Evolutionary conservation across 2,888 invertebrate species (phyloP).

Genomic region (Pheosia tremula): DNA sequence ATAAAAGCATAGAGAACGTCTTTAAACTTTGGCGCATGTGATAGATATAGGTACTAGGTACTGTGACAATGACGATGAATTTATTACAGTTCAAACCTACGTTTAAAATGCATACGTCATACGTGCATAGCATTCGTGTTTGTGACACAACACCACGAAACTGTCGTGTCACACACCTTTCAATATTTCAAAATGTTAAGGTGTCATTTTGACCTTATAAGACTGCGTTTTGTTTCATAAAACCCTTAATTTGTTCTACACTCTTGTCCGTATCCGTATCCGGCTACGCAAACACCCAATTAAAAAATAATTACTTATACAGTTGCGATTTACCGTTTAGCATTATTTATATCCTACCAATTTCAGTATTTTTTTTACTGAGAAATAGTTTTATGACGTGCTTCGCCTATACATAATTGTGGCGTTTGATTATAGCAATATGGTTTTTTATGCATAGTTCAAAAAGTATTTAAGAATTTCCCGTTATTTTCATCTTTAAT

Average conservation of each 20-base stretch:
- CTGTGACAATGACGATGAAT: background rate
- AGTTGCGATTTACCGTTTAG: slow-evolving; percentile 8
- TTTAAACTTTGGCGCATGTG: too few relatives aligned
- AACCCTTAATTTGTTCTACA: slow-evolving; percentile 40
- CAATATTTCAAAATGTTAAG: slow-evolving; percentile 38
- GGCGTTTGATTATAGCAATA: background rate
- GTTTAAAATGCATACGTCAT: slow-evolving; percentile 35
- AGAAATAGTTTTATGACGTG: background rate
- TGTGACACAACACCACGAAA: slow-evolving; percentile 38
- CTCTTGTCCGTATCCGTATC: slow-evolving; percentile 41
- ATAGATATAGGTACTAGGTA: too few relatives aligned
- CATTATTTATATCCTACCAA: slow-evolving; percentile 8
- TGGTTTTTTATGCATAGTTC: too few relatives aligned
- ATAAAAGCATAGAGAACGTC: too few relatives aligned
- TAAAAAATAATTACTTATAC: slow-evolving; percentile 30
- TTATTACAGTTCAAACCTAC: slow-evolving; percentile 3
- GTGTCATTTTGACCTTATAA: slow-evolving; percentile 41
- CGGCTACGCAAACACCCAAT: slow-evolving; percentile 48
- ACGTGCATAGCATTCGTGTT: slow-evolving; percentile 21
- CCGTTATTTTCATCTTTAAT: slow-evolving; percentile 5
- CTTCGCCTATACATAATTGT: background rate
- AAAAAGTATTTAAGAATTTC: too few relatives aligned
- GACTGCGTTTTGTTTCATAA: slow-evolving; percentile 27
- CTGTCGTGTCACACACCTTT: slow-evolving; percentile 26
- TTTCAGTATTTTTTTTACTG: background rate